phyloP scores from a whole-genome alignment of 2,888 invertebrate genomes.

The Druceiella hillmani region DNA sequence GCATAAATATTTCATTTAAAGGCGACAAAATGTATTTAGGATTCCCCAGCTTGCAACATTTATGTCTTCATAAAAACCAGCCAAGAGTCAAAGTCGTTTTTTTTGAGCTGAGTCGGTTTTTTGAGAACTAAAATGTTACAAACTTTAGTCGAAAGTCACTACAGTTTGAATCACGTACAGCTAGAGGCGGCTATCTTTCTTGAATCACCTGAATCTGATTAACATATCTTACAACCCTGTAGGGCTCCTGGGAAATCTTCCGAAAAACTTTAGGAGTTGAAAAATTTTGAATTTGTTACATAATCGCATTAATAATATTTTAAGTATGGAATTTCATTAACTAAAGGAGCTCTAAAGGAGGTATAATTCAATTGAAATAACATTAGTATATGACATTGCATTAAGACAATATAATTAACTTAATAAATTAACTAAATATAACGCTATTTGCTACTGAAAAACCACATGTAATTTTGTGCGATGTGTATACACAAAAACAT shows the following conservation, averaged over 20 bases:
- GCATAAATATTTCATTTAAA: slow-evolving; percentile 40
- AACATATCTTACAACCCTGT: slow-evolving; percentile 83
- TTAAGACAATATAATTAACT: too few species aligned
- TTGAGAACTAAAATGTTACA: slow-evolving; percentile 66
- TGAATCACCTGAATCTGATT: slow-evolving; percentile 68
- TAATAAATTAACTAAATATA: too few species aligned
- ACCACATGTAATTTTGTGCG: too few species aligned
- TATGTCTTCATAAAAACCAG: slow-evolving; percentile 72
- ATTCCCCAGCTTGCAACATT: slow-evolving; percentile 69
- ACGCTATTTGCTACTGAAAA: too few species aligned
- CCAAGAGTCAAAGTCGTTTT: slow-evolving; percentile 77
- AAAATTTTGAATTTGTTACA: slow-evolving; percentile 77
- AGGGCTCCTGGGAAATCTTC: slow-evolving; percentile 76
- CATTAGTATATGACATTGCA: too few species aligned
- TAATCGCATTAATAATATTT: slow-evolving; percentile 75
- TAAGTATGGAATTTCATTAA: slow-evolving; percentile 71
- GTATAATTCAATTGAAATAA: too few species aligned
- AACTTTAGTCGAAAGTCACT: slow-evolving; percentile 75
- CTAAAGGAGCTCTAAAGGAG: slow-evolving; percentile 72
- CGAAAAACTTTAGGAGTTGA: slow-evolving; percentile 67
- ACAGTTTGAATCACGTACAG: slow-evolving; percentile 75
- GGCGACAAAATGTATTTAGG: slow-evolving; percentile 71
- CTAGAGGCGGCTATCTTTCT: slow-evolving; percentile 80
- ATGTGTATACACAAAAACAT: too few species aligned
- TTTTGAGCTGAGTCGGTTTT: too few species aligned